Base-by-base conservation (phyloP, 2,797 vertebrate species). In the Chelmon rostratus region DNA sequence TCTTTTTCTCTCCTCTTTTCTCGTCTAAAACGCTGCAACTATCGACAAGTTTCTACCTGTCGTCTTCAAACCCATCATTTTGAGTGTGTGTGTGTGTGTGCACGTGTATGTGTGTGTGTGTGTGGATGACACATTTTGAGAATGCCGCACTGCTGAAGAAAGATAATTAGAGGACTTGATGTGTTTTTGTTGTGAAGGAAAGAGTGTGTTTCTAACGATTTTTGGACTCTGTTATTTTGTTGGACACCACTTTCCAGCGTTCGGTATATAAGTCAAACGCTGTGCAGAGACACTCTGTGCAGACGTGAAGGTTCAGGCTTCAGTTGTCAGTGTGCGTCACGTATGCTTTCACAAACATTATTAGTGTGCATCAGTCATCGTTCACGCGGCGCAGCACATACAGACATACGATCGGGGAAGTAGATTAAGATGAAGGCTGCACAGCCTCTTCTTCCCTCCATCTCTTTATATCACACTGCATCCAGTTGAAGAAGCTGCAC, bases 1-100 rank as follows among this genome's bases (percentile, higher is more conserved):
- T 53, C 53, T 68, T 59, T 69, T 35, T 76, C 21, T 68, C 49
- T 52, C 5, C 16, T 68, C 3, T 15, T 44, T 61, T 61, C 52
- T 16, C 7, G 15, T 40, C 31, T 66, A 31, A 76, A 78, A 46
- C 1, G 73, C 54, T 56, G 54, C 47, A 47, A 23, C 66, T 70
- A 61, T 79, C 62, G 71, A 79, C 61, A 21, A 3, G 68, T 69
- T 66, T 57, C 63, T 28, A 33, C 75, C 75, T 28, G 11, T 44
- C 67, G n/a, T 35, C 58, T 28, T 54, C 50, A 63, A 58, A 67
- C 47, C 68, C 33, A 16, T 56, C 53, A 69, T 72, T 61, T 53
- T 1, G 13, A 38, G 19, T 12, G 50, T 21, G 53, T 59, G 52
- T 7, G 25, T 61, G 57, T n/a, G 54, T 58, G 37, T 19, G 31